A percentile compares a stretch with the other conserved stretches of the same genome.
phyloP scores from a whole-genome alignment of 2,888 invertebrate genomes.

The Eremobia ochroleuca region DNA sequence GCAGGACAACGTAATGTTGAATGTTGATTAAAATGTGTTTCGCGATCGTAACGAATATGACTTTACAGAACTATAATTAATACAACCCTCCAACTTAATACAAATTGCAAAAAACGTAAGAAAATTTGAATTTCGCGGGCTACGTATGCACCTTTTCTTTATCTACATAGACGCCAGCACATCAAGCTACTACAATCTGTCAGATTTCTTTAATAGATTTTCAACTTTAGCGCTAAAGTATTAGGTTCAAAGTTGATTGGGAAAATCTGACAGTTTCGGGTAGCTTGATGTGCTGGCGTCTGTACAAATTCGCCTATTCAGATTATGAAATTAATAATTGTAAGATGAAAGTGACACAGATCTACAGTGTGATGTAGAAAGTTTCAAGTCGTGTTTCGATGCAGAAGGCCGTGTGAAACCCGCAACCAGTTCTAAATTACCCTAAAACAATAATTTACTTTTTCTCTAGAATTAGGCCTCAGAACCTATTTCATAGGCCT shows the following conservation, averaged over 20 bases:
- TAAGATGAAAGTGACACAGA: constrained; percentile 30
- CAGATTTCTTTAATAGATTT: no score
- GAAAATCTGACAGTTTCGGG: no score
- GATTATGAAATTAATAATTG: constrained; percentile 7
- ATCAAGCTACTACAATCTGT: no score
- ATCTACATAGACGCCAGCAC: no score
- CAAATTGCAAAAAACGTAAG: neutral
- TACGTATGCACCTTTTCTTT: constrained; percentile 38
- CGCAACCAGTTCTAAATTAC: constrained; percentile 35
- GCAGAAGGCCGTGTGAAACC: constrained; percentile 45
- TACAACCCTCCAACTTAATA: no score
- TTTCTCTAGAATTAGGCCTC: constrained; percentile 57
- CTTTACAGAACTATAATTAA: no score
- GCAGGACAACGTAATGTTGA: no score
- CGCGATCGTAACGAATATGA: no score
- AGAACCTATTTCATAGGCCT: constrained; percentile 65
- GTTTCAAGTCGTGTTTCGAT: constrained; percentile 32
- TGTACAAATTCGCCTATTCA: constrained; percentile 20
- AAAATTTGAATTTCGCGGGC: neutral
- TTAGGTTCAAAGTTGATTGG: no score
- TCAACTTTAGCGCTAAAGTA: no score
- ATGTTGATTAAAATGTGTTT: no score
- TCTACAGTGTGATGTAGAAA: constrained; percentile 40
- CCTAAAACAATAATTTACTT: constrained; percentile 61
- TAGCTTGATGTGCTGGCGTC: no score